Evolutionary conservation across 2,113 vertebrate genomes (phyloP).

Genomic region (Hyaena hyaena): DNA sequence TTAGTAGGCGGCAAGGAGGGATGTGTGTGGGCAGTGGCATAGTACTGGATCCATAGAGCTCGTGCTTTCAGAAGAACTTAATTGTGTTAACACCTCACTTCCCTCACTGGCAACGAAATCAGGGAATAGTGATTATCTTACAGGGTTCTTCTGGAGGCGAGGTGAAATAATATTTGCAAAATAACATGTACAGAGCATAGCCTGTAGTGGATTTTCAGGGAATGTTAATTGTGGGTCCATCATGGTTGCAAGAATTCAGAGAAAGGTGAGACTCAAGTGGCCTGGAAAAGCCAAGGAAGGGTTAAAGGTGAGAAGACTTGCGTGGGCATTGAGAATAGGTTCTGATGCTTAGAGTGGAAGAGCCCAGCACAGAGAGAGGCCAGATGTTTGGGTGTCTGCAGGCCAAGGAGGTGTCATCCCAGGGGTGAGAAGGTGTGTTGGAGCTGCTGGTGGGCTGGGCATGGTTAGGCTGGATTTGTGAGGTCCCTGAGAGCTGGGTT

Average conservation of each 20-base stretch:
- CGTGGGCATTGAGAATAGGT: background rate
- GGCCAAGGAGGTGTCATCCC: background rate
- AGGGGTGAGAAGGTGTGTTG: too few species aligned
- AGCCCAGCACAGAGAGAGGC: background rate
- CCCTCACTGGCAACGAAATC: background rate
- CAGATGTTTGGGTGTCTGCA: background rate
- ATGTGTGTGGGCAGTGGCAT: background rate
- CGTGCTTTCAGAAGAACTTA: background rate
- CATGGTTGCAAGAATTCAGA: background rate
- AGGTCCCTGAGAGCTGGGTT: background rate
- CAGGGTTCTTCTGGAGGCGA: background rate
- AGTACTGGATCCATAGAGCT: fast-evolving
- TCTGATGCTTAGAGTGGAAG: too few species aligned
- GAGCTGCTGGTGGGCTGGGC: background rate
- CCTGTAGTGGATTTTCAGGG: background rate
- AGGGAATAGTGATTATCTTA: background rate
- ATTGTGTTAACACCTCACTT: background rate
- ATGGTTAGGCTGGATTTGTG: background rate
- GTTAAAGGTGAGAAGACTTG: background rate
- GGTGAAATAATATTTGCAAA: background rate
- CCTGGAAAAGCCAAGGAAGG: background rate
- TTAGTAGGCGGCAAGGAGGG: background rate
- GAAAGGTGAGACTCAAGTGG: background rate
- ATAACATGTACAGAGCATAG: background rate
- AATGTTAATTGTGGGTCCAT: background rate